These are phyloP conservation scores for Cossypha polioptera DNA, from an alignment of 2,797 vertebrate species.

Conservation along the genomic window DNA sequence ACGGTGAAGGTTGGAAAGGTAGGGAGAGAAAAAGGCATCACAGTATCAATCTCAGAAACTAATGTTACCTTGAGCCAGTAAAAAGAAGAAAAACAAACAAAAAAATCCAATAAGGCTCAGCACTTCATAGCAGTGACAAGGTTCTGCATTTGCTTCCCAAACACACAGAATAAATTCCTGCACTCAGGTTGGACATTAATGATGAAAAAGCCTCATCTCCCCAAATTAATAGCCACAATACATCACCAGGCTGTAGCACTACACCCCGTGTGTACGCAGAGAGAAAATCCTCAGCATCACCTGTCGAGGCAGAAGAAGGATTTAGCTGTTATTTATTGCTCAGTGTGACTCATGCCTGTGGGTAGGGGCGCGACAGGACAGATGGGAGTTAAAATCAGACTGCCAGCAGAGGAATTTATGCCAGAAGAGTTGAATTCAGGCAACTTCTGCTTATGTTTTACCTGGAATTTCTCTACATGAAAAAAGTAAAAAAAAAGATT, in stretches of 20 bases:
- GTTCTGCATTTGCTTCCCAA: neutral
- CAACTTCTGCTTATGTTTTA: constrained; percentile 14
- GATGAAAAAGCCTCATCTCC: constrained; percentile 7
- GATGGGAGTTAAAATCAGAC: constrained; percentile 34
- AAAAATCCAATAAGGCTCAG: accelerated
- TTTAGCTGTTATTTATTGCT: constrained; percentile 44
- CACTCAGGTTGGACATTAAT: neutral
- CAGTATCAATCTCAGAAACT: neutral
- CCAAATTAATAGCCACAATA: constrained; percentile 18
- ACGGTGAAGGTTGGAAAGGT: neutral
- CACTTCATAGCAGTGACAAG: neutral
- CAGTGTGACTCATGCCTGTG: constrained; percentile 40
- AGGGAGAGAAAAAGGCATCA: neutral
- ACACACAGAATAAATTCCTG: neutral
- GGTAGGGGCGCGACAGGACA: neutral
- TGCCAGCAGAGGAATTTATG: neutral
- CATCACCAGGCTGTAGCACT: neutral
- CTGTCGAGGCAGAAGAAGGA: neutral
- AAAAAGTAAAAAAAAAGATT: neutral
- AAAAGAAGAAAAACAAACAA: neutral
- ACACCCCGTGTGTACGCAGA: neutral
- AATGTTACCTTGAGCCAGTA: neutral
- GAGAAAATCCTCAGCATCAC: constrained; percentile 53
- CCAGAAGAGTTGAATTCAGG: constrained; percentile 44
- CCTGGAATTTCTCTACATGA: neutral